Evolutionary conservation across 53 echinoderm and acorn worm species (phyloP), one percentile per base, ranked within the genome.

Genomic region (Luidia sarsii): DNA sequence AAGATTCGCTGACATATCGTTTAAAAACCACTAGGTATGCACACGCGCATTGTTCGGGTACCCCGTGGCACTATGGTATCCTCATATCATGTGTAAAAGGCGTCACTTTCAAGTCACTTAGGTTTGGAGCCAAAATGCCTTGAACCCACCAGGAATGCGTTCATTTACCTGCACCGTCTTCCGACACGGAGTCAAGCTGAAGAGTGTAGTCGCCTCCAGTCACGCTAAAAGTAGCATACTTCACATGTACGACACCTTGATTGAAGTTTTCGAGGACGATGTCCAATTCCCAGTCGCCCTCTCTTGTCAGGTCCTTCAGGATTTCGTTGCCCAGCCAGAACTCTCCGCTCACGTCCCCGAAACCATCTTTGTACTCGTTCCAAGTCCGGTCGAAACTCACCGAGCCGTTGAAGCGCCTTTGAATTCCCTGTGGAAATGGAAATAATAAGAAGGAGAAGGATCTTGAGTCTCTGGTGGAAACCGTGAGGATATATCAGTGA

Each of bases 261-360:
- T 27, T 32, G 59, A 59, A 59, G 4, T 23, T 28, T 0, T 14
- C 31, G 30, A 59, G 9, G 15, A 28, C 31, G 32, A 59, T 59
- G 59, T 16, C 31, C 33, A 59, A 32, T 32, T 70, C 50, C 32
- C 35, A 36, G 18, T 3, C 29, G 20, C 15, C 46, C 15, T 1
- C 16, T 9, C 5, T 0, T 18, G 80, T 80, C 39, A 80, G 34
- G 33, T 16, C 8, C 13, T 32, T 16, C 35, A 80, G 63, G 16
- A 48, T 80, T 22, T 80, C 50, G 49, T 80, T 80, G 48, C 80
- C 80, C n/a, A 80, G 65, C 80, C 80, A 80, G 33, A 80, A 80
- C 33, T 80, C 80, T 7, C 43, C 64, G 23, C 43, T 49, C 33
- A 65, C 62, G 27, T 43, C 27, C 31, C 80, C 80, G 51, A 80